Base-by-base conservation (phyloP, 2,797 vertebrate genomes). In the Knipowitschia caucasica region DNA sequence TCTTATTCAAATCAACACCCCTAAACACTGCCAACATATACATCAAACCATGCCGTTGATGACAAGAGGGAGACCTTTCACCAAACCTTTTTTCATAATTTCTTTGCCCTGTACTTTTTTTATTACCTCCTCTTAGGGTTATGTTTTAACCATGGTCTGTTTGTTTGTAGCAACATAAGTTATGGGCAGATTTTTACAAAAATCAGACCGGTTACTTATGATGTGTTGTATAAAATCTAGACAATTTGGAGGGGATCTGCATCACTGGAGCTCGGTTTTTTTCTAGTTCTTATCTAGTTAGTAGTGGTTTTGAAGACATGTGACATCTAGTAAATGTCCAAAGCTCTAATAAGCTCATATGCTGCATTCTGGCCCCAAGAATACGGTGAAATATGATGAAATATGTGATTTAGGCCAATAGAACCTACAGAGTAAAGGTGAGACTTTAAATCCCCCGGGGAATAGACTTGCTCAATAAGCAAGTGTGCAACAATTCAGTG, bases 1-100 rank as follows among this genome's bases (percentile, higher is more conserved):
- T 81, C 55, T 72, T 64, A 78, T 86, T 83, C 69, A 83, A 75
- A 78, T 77, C 72, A 67, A 50, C 50, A 23, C 61, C 46, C 17
- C 53, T 56, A 24, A 58, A 65, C 50, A 56, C 63, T 1, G 67
- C 62, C 64, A 56, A 71, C 71, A 55, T 71, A 40, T 57, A 70
- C 75, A 86, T 80, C 67, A 71, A 71, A 59, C 31, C 50, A 20
- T 34, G 36, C 69, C 73, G 50, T 71, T 71, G 82, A 81, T 79
- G 71, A 68, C 59, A 55, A 54, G 26, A 12, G 9, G 9, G 49
- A 56, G 26, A 38, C 15, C 39, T 64, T 75, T 67, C 14, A n/a
- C n/a, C n/a, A 57, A 71, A 50, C 33, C 50, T 64, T 64, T 53
- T 67, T 64, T 58, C 27, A 70, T 65, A 49, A n/a, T 18, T 14